Percentiles rank a stretch among this genome's conserved stretches.
Evolutionary conservation across 2,113 vertebrate species (phyloP).

Genomic region (Ornithorhynchus anatinus): DNA sequence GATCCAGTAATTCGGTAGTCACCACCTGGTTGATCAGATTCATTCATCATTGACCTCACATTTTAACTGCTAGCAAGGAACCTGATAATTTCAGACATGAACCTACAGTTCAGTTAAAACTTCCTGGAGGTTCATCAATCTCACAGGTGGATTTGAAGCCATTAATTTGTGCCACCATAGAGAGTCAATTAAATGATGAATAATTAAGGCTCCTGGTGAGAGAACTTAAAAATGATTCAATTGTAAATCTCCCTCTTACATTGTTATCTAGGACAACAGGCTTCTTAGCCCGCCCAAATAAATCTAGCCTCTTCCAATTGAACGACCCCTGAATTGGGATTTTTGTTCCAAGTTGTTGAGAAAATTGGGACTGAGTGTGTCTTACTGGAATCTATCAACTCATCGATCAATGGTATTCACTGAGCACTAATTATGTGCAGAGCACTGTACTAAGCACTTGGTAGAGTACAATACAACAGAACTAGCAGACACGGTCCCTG

Average conservation of each 20-base stretch:
- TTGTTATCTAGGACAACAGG: too few relatives aligned
- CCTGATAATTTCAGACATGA: not conserved
- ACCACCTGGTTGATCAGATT: slow-evolving; percentile 21
- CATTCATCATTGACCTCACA: slow-evolving; percentile 1
- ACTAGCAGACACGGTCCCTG: too few relatives aligned
- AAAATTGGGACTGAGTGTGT: too few relatives aligned
- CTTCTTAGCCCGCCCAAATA: too few relatives aligned
- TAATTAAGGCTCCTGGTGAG: not conserved
- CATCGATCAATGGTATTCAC: too few relatives aligned
- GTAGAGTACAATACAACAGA: too few relatives aligned
- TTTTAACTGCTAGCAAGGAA: not conserved
- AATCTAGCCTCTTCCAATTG: too few relatives aligned
- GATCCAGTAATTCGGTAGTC: slow-evolving; percentile 32
- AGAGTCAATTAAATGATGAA: not conserved
- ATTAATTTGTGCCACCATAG: not conserved
- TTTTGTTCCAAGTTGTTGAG: too few relatives aligned
- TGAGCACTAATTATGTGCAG: too few relatives aligned
- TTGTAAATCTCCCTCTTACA: accelerated
- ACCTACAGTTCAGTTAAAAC: not conserved
- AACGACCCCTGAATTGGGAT: too few relatives aligned
- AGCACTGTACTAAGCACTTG: too few relatives aligned
- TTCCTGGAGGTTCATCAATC: not conserved
- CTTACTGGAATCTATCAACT: too few relatives aligned
- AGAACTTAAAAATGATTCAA: not conserved
- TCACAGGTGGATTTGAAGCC: not conserved